These are phyloP conservation scores for Willowsia nigromaculata DNA, from an alignment of 2,888 invertebrate genomes.

Conservation along the genomic window DNA sequence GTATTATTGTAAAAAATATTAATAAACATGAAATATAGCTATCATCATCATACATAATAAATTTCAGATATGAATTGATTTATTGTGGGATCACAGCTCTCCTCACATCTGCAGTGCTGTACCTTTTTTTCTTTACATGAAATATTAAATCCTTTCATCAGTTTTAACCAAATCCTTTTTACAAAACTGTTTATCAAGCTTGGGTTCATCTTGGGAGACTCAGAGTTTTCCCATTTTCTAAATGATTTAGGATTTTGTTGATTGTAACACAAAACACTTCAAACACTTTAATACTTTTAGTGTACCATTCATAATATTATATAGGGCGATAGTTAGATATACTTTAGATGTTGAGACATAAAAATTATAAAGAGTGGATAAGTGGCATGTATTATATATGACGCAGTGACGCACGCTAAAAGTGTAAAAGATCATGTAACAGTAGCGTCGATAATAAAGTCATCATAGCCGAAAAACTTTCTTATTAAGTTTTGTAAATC, in stretches of 20 bases:
- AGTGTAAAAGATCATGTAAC: no score
- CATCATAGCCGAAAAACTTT: neutral
- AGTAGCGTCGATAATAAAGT: neutral
- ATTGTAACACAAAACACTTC: neutral
- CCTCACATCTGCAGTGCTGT: neutral
- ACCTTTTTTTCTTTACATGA: neutral
- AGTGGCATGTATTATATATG: neutral
- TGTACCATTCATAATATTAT: neutral
- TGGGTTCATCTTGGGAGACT: slow-evolving; percentile 8
- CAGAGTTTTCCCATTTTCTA: neutral
- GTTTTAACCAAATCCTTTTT: no score
- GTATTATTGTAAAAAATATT: slow-evolving; percentile 8
- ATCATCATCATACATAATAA: neutral
- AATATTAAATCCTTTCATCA: slow-evolving; percentile 36
- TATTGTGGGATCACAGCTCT: neutral
- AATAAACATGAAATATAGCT: slow-evolving; percentile 16
- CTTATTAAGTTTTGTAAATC: neutral
- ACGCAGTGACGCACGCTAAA: no score
- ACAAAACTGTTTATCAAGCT: no score
- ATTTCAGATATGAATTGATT: slow-evolving; percentile 36
- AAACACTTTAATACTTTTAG: neutral
- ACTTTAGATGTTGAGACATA: neutral
- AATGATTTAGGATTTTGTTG: slow-evolving; percentile 40
- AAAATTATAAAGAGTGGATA: neutral
- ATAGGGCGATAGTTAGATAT: neutral